Evolutionary conservation across 2,113 vertebrate species (phyloP).

Genomic region (Oplegnathus fasciatus): DNA sequence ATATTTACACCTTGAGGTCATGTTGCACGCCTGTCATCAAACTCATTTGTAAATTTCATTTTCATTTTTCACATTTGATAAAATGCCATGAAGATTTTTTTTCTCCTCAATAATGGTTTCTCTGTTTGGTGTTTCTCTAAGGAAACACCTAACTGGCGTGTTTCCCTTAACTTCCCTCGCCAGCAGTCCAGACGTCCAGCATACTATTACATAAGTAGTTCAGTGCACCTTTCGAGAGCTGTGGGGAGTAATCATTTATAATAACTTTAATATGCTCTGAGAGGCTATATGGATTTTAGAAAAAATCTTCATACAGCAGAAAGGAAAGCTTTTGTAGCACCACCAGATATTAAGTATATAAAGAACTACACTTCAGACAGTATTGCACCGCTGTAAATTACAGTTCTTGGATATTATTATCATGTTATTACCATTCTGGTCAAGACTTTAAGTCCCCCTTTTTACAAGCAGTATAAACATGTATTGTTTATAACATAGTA

Average conservation of each 20-base stretch:
- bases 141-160: conserved; percentile 17
- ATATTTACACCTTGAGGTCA: neutral
- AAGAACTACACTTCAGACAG: neutral
- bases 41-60: conserved; percentile 6
- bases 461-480: neutral
- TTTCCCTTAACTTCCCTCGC: conserved; percentile 26
- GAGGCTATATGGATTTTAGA: conserved; percentile 2
- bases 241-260: conserved; percentile 47
- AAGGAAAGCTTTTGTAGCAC: conserved; percentile 5
- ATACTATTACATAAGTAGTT: conserved; percentile 28
- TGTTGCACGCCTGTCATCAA: neutral
- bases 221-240: conserved; percentile 37
- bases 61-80: conserved; percentile 13
- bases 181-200: conserved; percentile 19
- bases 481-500: neutral
- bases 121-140: conserved; percentile 44
- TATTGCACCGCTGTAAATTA: neutral
- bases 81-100: neutral
- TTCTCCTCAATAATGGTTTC: conserved; percentile 25
- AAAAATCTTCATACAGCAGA: neutral
- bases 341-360: neutral
- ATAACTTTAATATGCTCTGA: conserved; percentile 48
- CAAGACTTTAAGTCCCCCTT: neutral
- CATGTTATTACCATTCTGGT: neutral
- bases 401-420: neutral